Evolutionary conservation across 2,888 invertebrate genomes (phyloP).

Genomic region (Mycogona germanica): DNA sequence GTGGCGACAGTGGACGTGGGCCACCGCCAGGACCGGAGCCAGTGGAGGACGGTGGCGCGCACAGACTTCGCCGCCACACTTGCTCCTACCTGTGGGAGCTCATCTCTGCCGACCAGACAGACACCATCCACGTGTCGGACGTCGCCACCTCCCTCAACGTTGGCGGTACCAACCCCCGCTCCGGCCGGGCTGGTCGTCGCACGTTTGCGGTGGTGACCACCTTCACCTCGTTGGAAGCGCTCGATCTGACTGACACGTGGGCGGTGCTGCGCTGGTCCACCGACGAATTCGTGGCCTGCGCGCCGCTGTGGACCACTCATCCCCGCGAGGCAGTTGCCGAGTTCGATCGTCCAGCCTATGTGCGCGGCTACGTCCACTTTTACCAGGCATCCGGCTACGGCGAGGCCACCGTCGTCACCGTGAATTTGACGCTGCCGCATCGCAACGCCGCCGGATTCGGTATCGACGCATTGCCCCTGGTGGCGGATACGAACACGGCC

Average conservation of each 20-base stretch:
- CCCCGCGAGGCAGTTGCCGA: constrained; percentile 10
- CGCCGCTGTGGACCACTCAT: neutral
- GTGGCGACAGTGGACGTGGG: no score
- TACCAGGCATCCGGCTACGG: constrained; percentile 5
- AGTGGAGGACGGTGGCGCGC: no score
- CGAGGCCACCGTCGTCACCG: constrained; percentile 9
- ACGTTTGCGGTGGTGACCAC: constrained; percentile 3
- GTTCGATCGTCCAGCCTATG: neutral
- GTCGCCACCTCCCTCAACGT: neutral
- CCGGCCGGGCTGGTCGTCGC: neutral
- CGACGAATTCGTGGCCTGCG: constrained; percentile 9
- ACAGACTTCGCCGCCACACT: neutral
- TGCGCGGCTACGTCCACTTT: constrained; percentile 2
- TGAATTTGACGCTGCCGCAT: constrained; percentile 6
- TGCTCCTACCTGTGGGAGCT: constrained; percentile 11
- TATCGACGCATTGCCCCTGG: constrained; percentile 2
- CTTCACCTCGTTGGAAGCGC: constrained; percentile 7
- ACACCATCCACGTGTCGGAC: neutral
- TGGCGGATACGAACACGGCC: no score
- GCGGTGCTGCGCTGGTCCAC: neutral
- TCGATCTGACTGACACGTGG: constrained; percentile 7
- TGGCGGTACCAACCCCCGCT: neutral
- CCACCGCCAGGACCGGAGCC: neutral
- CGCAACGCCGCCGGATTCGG: constrained; percentile 11
- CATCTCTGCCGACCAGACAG: neutral